Evolutionary conservation across 2,113 vertebrate genomes (phyloP), one percentile per base, ranked within the genome.

Genomic region (Pseudorectes ferrugineus): DNA sequence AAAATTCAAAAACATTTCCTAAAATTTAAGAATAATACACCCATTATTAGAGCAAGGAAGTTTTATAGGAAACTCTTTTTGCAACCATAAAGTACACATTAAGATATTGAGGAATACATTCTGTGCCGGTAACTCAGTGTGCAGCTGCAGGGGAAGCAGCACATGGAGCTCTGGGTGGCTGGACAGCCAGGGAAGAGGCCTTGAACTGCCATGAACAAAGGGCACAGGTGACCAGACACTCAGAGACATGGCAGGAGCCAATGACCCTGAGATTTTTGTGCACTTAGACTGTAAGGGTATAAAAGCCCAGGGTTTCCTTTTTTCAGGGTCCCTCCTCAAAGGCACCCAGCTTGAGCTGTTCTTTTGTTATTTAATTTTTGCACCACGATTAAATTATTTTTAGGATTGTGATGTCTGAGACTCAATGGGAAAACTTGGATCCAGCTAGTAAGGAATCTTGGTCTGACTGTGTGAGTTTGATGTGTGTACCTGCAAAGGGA

Each of bases 91-190:
- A 76, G 18, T 8, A 23, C 28, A 26, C 3, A 38, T 65, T 73
- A 15, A 26, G 14, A 9, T 46, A 29, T 0, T 15, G 14, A 54
- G 29, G 46, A 48, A 15, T 35, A 9, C 6, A 31, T 61, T 61
- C 29, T 40, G 20, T 22, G 45, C 6, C 0, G 1, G 29, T 18
- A 26, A 2, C 9, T 52, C 0, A 0, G 17, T 26, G 46, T 40
- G 46, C 40, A 61, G 24, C 28, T 70, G 28, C 54, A 24, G 19
- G 23, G 9, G 19, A 15, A 77, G 38, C 54, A 59, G 26, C 33
- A 58, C 45, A 12, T 2, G 26, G 38, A 38, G 46, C 18, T 7
- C 33, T 51, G 62, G 43, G 31, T 13, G 61, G 7, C 21, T 42
- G n/a, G 10, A 16, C 28, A 3, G 6, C 0, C 0, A 61, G n/a